A percentile compares a stretch with the other conserved stretches of the same genome.
phyloP scores from a whole-genome alignment of 2,888 invertebrate species.

The Caenorhabditis sp. region DNA sequence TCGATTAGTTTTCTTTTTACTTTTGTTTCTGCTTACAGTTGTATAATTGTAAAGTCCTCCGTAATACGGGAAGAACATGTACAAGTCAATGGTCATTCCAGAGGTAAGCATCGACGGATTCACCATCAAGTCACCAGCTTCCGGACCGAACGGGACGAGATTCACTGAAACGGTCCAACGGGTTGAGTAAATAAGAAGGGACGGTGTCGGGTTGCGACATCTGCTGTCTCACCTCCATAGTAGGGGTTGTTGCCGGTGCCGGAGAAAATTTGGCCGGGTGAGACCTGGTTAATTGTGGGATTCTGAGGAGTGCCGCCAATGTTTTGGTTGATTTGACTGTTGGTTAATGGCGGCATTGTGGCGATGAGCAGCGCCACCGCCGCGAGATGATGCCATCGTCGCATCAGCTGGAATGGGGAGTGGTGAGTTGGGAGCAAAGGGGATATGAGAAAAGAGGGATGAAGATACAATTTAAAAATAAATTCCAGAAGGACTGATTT shows the following conservation, averaged over 20 bases:
- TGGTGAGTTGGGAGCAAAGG: too few relatives aligned
- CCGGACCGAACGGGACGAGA: slow-evolving; percentile 81
- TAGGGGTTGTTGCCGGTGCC: slow-evolving; percentile 78
- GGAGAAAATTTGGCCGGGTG: slow-evolving; percentile 72
- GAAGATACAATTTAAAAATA: too few relatives aligned
- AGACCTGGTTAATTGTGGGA: slow-evolving; percentile 64
- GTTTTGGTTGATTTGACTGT: slow-evolving; percentile 60
- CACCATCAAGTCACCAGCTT: slow-evolving; percentile 80
- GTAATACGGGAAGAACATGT: slow-evolving; percentile 82
- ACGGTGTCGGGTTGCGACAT: slow-evolving; percentile 38
- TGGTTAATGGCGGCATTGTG: slow-evolving; percentile 29
- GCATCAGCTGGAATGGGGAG: slow-evolving; percentile 56
- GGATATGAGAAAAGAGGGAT: not conserved
- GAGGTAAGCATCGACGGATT: slow-evolving; percentile 81
- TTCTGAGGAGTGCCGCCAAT: slow-evolving; percentile 55
- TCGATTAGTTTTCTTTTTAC: not conserved
- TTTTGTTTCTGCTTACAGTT: slow-evolving; percentile 67
- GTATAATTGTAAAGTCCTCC: slow-evolving; percentile 83
- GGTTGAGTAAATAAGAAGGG: slow-evolving; percentile 15
- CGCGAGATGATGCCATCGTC: slow-evolving; percentile 40
- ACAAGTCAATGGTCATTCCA: slow-evolving; percentile 81
- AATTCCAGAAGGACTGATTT: not conserved
- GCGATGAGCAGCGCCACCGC: slow-evolving; percentile 55
- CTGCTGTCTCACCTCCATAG: slow-evolving; percentile 76
- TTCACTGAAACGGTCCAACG: slow-evolving; percentile 70